phyloP scores from a whole-genome alignment of 64 coral and sea anemone genomes.

The Montipora capricornis region DNA sequence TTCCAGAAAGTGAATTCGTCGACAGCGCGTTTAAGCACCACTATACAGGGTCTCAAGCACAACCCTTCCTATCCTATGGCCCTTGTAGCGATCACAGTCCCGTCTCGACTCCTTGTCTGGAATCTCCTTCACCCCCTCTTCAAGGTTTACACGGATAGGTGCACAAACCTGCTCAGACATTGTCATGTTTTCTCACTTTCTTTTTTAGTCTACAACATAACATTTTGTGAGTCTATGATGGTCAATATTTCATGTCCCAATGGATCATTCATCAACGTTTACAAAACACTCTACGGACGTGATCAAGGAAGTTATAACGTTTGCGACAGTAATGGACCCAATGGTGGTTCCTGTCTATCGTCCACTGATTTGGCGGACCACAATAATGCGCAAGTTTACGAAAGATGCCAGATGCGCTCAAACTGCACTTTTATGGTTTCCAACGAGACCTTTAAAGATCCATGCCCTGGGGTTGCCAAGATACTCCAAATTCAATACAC shows the following conservation, averaged over 20 bases:
- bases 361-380: conserved; percentile 27
- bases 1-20: too few species aligned
- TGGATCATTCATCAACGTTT: conserved; percentile 55
- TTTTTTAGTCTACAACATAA: conserved; percentile 33
- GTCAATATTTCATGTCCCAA: conserved; percentile 30
- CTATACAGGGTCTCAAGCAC: too few species aligned
- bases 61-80: too few species aligned
- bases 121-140: too few species aligned
- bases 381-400: conserved; percentile 43
- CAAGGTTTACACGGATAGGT: too few species aligned
- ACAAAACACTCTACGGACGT: conserved; percentile 32
- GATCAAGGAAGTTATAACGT: not conserved
- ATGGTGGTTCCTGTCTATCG: not conserved
- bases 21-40: too few species aligned
- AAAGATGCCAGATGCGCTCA: conserved; percentile 50
- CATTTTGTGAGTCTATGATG: conserved; percentile 26
- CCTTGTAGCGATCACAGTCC: too few species aligned
- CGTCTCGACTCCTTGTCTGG: too few species aligned
- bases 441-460: conserved; percentile 28
- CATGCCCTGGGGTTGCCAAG: conserved; percentile 49
- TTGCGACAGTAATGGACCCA: not conserved
- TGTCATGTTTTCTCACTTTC: not conserved
- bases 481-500: conserved; percentile 29
- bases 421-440: conserved; percentile 42
- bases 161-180: too few species aligned